Conservation (phyloP, 37 sponge, comb jelly and placozoan genomes). For the Dysidea cf. avara region DNA sequence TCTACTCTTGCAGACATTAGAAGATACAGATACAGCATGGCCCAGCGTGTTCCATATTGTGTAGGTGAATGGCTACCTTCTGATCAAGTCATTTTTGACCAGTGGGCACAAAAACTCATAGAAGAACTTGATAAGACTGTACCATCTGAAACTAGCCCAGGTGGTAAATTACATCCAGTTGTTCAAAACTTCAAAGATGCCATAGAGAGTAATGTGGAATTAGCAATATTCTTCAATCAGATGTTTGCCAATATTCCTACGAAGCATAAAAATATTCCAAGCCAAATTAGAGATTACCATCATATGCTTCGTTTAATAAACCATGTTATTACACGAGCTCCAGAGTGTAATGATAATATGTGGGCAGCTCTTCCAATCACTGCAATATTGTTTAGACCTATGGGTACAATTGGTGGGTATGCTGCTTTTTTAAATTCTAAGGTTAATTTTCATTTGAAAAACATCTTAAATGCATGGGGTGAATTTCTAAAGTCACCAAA, state of each 20-base stretch:
- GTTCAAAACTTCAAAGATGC: constrained; percentile 12
- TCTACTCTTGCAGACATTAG: too few relatives aligned
- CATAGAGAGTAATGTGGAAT: constrained; percentile 13
- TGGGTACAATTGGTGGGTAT: constrained; percentile 32
- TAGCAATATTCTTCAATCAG: constrained; percentile 18
- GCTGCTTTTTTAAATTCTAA: constrained; percentile 34
- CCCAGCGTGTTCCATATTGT: constrained; percentile 30
- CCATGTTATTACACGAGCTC: constrained; percentile 33
- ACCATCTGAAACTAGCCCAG: background rate
- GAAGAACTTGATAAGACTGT: constrained; percentile 25
- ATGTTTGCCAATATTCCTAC: constrained; percentile 26
- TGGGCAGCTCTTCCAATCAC: constrained; percentile 49
- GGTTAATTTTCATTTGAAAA: constrained; percentile 43
- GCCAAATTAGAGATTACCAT: constrained; percentile 30
- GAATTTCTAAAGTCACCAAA: constrained; percentile 12
- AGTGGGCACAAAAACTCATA: constrained; percentile 27
- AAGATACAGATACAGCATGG: too few relatives aligned
- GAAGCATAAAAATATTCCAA: background rate
- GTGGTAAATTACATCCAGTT: background rate
- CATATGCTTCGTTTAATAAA: too few relatives aligned
- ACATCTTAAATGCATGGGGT: constrained; percentile 30
- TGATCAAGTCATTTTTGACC: constrained; percentile 21
- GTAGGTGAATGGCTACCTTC: constrained; percentile 38
- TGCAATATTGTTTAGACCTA: constrained; percentile 39
- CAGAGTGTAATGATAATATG: constrained; percentile 6